Evolutionary conservation across 2,113 vertebrate genomes (phyloP), one percentile per base, ranked within the genome.

Genomic region (Actenoides hombroni): DNA sequence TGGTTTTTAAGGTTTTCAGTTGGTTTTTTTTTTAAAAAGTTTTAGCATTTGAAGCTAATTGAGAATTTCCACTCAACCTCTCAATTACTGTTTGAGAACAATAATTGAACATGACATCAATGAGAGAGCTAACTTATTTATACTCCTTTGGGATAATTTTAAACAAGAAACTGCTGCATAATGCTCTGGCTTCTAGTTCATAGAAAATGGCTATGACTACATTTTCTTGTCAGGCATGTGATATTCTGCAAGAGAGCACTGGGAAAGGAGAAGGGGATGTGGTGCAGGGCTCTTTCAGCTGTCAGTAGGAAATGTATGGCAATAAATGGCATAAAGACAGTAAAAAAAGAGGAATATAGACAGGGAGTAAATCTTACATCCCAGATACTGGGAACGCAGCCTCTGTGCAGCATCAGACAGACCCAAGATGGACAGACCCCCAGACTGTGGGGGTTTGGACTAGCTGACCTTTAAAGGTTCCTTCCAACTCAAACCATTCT

Each of bases 31-130:
- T 53, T 26, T 23, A 24, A 37, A 24, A 37, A 76, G 31, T 82
- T 89, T 94, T 85, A 83, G 1, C 33, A 33, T 86, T 83, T 77
- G 26, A 80, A 95, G 21, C 9, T 42, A 74, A 49, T 35, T 49
- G 71, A 92, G 61, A 85, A 92, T 92, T 92, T 95, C 14, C 31
- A 85, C 68, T 86, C 69, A 82, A 64, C 19, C 19, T 68, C 24
- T 83, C 40, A 71, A 46, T 86, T 91, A 89, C 49, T 85, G 24
- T 69, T 88, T 86, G 54, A 84, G 80, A 93, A 92, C 49, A 94
- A 48, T 92, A 96, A 96, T 77, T 89, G 77, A 92, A 88, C 37
- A 70, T 70, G 79, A 88, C 92, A 90, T 56, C 82, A 84, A 15
- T 73, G 56, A 79, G 19, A 65, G 25, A 61, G 40, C 7, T 35